phyloP scores from a whole-genome alignment of 2,888 invertebrate genomes.

The Lepidochrysops patricia region DNA sequence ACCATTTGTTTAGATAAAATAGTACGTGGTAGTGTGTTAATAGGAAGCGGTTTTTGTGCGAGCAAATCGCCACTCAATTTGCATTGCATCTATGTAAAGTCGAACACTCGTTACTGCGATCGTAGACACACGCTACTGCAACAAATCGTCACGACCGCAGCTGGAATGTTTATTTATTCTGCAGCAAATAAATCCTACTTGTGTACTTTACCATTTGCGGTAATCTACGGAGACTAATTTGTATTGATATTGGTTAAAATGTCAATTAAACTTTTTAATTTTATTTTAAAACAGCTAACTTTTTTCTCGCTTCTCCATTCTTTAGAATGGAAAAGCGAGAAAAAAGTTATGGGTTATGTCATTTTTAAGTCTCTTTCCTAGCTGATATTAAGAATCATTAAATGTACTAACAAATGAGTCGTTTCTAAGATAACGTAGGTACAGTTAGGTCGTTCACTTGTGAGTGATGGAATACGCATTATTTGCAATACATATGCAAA shows the following conservation, averaged over 20 bases:
- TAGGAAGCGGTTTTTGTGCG: slow-evolving; percentile 45
- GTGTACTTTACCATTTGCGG: not conserved
- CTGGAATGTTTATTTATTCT: slow-evolving; percentile 32
- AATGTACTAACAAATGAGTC: not conserved
- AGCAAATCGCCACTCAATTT: slow-evolving; percentile 57
- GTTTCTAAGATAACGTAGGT: not conserved
- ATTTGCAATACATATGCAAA: slow-evolving; percentile 33
- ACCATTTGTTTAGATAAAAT: slow-evolving; percentile 8
- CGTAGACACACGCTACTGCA: slow-evolving; percentile 31
- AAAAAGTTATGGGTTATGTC: too few relatives aligned
- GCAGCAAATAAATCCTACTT: slow-evolving; percentile 5
- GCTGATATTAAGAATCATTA: too few relatives aligned
- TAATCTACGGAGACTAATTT: not conserved
- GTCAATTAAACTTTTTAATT: not conserved
- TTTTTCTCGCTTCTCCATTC: too few relatives aligned
- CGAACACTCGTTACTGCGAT: slow-evolving; percentile 45
- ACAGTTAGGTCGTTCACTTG: slow-evolving; percentile 1
- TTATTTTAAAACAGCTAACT: not conserved
- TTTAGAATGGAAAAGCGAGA: too few relatives aligned
- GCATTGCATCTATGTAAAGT: slow-evolving; percentile 60
- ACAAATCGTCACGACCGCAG: slow-evolving; percentile 47
- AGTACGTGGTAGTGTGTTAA: slow-evolving; percentile 29
- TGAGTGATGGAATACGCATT: slow-evolving; percentile 5
- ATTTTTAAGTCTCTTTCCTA: too few relatives aligned
- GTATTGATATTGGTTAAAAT: not conserved